A percentile compares a stretch with the other conserved stretches of the same genome.
These are phyloP conservation scores for Kryptopterus vitreolus DNA, from an alignment of 2,797 vertebrate species.

Conservation along the genomic window DNA sequence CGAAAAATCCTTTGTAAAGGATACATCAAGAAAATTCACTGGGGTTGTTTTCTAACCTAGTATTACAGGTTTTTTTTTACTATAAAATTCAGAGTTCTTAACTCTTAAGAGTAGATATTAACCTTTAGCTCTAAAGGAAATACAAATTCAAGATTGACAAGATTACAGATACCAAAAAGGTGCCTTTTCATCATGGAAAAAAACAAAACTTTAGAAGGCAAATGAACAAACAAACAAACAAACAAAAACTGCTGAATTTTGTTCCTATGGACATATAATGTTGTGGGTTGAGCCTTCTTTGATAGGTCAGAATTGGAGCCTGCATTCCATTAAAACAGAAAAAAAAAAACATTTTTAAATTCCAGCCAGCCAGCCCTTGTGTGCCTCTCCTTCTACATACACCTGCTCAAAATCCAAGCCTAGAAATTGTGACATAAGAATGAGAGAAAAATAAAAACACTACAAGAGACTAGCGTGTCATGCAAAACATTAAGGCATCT, in stretches of 20 bases:
- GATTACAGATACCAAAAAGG: constrained; percentile 66
- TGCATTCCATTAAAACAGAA: constrained; percentile 55
- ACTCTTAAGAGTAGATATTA: constrained; percentile 70
- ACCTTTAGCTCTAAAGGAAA: constrained; percentile 71
- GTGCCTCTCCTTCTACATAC: constrained; percentile 70
- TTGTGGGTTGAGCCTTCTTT: constrained; percentile 68
- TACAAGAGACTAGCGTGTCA: constrained; percentile 91
- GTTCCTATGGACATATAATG: constrained; percentile 77
- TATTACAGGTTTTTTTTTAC: constrained; percentile 73
- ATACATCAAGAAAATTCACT: constrained; percentile 77
- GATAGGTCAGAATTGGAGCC: constrained; percentile 58
- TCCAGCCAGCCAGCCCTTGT: constrained; percentile 87
- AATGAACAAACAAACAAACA: constrained; percentile 48
- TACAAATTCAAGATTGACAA: constrained; percentile 73
- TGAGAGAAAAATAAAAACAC: constrained; percentile 70
- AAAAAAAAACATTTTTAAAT: constrained; percentile 31
- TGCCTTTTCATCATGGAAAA: constrained; percentile 71
- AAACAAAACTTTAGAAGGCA: constrained; percentile 64
- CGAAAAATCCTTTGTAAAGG: constrained; percentile 79
- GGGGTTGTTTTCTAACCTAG: constrained; percentile 76
- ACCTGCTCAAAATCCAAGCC: constrained; percentile 77
- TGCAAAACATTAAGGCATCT: constrained; percentile 99
- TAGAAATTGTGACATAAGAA: constrained; percentile 79
- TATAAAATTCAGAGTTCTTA: constrained; percentile 74
- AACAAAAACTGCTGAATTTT: constrained; percentile 66